These are phyloP conservation scores for Liodrosophila aerea DNA, from an alignment of 2,888 invertebrate genomes.

Conservation along the genomic window DNA sequence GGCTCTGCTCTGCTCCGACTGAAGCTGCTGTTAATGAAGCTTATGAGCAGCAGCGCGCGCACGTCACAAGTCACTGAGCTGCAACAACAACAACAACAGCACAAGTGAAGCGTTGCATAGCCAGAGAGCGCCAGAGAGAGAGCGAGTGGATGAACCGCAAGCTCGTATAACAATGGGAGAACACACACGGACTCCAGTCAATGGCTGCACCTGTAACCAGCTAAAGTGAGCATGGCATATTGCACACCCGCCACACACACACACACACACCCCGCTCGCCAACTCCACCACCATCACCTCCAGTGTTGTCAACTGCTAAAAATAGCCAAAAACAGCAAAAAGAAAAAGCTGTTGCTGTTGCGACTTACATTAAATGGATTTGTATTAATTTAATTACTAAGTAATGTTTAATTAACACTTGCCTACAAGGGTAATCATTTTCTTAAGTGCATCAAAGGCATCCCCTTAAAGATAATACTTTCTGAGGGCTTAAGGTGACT, in stretches of 20 bases:
- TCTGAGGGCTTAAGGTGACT: too few relatives aligned
- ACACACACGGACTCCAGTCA: conserved; percentile 53
- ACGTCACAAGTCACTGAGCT: conserved; percentile 75
- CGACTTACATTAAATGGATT: too few relatives aligned
- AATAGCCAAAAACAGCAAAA: too few relatives aligned
- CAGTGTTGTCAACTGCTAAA: neutral
- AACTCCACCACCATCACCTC: conserved; percentile 2
- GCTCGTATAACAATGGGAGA: conserved; percentile 61
- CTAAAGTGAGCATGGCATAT: conserved; percentile 45
- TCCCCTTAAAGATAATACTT: too few relatives aligned
- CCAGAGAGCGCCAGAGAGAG: conserved; percentile 12
- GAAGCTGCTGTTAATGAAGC: conserved; percentile 64
- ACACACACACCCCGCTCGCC: conserved; percentile 10
- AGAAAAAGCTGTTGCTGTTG: too few relatives aligned
- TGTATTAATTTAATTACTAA: too few relatives aligned
- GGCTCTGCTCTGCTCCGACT: conserved; percentile 15
- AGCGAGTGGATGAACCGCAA: conserved; percentile 38
- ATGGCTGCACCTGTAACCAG: conserved; percentile 73
- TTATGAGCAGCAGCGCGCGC: conserved; percentile 69
- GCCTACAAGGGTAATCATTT: too few relatives aligned
- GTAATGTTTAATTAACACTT: too few relatives aligned
- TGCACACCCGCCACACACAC: conserved; percentile 36
- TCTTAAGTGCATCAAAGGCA: too few relatives aligned
- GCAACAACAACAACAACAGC: conserved; percentile 50
- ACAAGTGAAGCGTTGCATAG: conserved; percentile 69